Evolutionary conservation across 2,797 vertebrate genomes (phyloP).

Genomic region (Amazonetta brasiliensis): DNA sequence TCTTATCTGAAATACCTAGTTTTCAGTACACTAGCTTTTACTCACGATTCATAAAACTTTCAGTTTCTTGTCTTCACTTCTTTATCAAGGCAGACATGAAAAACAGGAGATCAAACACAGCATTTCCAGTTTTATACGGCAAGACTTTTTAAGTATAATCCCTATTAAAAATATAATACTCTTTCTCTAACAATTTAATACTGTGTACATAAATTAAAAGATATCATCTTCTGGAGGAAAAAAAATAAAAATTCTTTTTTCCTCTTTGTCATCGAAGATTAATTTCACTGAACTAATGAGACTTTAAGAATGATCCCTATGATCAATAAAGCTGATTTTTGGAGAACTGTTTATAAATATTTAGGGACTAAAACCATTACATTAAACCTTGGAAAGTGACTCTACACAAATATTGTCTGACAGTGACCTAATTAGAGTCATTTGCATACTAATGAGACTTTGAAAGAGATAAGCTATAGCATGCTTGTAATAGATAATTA

Average conservation of each 20-base stretch:
- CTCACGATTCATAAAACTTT: not conserved
- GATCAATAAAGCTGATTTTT: slow-evolving; percentile 73
- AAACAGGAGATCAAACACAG: slow-evolving; percentile 24
- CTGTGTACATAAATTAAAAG: slow-evolving; percentile 29
- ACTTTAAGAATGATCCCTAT: slow-evolving; percentile 63
- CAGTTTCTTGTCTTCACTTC: not conserved
- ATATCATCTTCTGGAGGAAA: not conserved
- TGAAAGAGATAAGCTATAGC: slow-evolving; percentile 80
- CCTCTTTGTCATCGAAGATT: slow-evolving; percentile 43
- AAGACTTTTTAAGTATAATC: slow-evolving; percentile 17
- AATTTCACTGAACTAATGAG: slow-evolving; percentile 59
- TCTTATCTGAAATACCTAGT: not conserved
- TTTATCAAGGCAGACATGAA: not conserved
- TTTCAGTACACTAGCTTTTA: not conserved
- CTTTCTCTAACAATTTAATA: slow-evolving; percentile 14
- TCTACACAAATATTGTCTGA: slow-evolving; percentile 80
- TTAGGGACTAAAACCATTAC: slow-evolving; percentile 64
- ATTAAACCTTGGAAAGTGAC: slow-evolving; percentile 74
- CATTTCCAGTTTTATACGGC: not conserved
- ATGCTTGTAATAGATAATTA: slow-evolving; percentile 83
- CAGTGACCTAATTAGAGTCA: slow-evolving; percentile 84
- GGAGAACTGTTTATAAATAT: slow-evolving; percentile 72
- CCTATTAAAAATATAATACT: slow-evolving; percentile 13
- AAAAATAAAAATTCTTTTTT: not conserved
- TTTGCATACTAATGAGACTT: slow-evolving; percentile 84